Evolutionary conservation across 2,888 invertebrate species (phyloP), one percentile per base, ranked within the genome.

Genomic region (Drosophila birchii): DNA sequence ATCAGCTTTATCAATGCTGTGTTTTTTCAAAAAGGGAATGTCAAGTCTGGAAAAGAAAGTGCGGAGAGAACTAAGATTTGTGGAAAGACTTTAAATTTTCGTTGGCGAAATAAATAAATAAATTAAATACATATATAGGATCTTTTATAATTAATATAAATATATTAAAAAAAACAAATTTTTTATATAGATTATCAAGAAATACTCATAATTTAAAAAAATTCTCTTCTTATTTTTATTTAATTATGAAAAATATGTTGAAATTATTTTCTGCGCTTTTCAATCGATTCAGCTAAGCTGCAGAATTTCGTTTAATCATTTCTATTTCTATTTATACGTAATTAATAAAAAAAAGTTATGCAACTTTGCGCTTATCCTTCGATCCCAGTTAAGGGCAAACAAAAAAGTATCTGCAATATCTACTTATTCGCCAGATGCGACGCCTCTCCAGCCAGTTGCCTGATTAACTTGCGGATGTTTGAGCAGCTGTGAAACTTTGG

Each of bases 1-100:
- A 58, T 59, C 59, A 49, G 60, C 64, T 51, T 26, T 51, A 64
- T 51, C 64, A 60, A 60, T 64, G 64, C 64, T 36, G 26, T 64
- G n/a, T n/a, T n/a, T 49, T 61, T 43, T 20, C 26, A 11, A 16
- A 5, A 41, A 20, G 29, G 26, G 16, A 34, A 32, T 14, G 14
- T 18, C 49, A 51, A 32, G 32, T 18, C 32, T 8, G 18, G 12
- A 3, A 41, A 49, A 38, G 49, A 51, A 60, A 60, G 34, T 64
- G 49, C 49, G 14, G 16, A 7, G 16, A 49, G 39, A 26, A n/a
- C 16, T 2, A 6, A 23, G 18, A 41, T n/a, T 41, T 32, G 16
- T 34, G 36, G 26, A 9, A 44, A 44, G n/a, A n/a, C n/a, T n/a
- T n/a, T n/a, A n/a, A n/a, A n/a, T n/a, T n/a, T n/a, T n/a, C n/a